These are phyloP conservation scores for Chirona hameri DNA, from an alignment of 2,888 invertebrate genomes.

Conservation along the genomic window DNA sequence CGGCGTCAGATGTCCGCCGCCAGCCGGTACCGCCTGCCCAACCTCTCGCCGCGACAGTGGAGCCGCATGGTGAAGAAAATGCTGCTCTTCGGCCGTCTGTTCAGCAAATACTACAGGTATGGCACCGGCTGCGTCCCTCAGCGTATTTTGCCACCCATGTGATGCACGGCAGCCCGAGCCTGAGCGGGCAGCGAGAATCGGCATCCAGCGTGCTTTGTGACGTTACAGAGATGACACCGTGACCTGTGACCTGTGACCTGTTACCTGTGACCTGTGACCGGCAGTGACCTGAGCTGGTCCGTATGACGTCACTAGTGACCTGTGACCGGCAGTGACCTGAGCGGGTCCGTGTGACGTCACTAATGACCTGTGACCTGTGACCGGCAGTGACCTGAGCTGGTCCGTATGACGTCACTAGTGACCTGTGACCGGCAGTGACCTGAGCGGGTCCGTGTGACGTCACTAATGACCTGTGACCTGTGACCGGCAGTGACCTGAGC, in stretches of 20 bases:
- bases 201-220: too few relatives aligned
- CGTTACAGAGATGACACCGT: not conserved
- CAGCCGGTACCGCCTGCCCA: not conserved
- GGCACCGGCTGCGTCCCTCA: not conserved
- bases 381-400: not conserved
- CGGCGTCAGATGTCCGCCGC: not conserved
- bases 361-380: not conserved
- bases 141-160: too few relatives aligned
- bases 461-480: too few relatives aligned
- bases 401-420: not conserved
- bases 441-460: too few relatives aligned
- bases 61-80: slow-evolving; percentile 13
- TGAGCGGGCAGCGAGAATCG: too few relatives aligned
- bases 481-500: too few relatives aligned
- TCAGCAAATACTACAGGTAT: not conserved
- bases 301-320: too few relatives aligned
- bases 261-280: too few relatives aligned
- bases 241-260: not conserved
- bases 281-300: too few relatives aligned
- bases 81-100: not conserved
- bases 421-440: not conserved
- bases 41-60: not conserved
- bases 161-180: too few relatives aligned
- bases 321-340: too few relatives aligned
- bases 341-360: too few relatives aligned